These are phyloP conservation scores for Anser cygnoides DNA, from an alignment of 2,113 vertebrate genomes.

Conservation along the genomic window DNA sequence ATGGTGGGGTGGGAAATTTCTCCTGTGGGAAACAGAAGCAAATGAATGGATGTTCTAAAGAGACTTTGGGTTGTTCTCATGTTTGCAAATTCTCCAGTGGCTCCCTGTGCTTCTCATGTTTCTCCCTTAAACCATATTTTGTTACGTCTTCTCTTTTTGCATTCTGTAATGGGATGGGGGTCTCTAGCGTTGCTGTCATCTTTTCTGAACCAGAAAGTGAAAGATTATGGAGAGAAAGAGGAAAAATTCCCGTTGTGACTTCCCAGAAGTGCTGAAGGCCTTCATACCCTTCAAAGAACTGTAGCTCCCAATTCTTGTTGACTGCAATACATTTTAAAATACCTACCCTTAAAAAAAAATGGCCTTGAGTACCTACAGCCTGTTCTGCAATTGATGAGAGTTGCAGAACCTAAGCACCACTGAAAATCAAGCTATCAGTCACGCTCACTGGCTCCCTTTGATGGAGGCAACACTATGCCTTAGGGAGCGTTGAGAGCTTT, in stretches of 20 bases:
- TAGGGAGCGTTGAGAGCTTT: background rate
- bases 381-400: background rate
- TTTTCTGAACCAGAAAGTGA: constrained; percentile 15
- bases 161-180: background rate
- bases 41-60: background rate
- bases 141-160: background rate
- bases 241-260: background rate
- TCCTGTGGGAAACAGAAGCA: background rate
- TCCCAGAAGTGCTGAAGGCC: constrained; percentile 9
- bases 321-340: constrained; percentile 28
- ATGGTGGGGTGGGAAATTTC: background rate
- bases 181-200: background rate
- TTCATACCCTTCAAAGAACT: background rate
- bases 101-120: background rate
- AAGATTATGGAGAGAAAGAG: background rate
- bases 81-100: background rate
- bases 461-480: background rate
- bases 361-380: background rate
- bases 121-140: background rate
- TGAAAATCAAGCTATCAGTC: constrained; percentile 52
- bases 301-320: constrained; percentile 27
- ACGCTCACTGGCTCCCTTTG: constrained; percentile 33
- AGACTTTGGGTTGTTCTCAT: background rate
- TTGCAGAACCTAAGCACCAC: constrained; percentile 33
- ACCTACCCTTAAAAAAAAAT: background rate